Percentiles rank a stretch among this genome's conserved stretches.
These are phyloP conservation scores for Echinops telfairi DNA, from an alignment of 2,113 vertebrate species.

Conservation along the genomic window DNA sequence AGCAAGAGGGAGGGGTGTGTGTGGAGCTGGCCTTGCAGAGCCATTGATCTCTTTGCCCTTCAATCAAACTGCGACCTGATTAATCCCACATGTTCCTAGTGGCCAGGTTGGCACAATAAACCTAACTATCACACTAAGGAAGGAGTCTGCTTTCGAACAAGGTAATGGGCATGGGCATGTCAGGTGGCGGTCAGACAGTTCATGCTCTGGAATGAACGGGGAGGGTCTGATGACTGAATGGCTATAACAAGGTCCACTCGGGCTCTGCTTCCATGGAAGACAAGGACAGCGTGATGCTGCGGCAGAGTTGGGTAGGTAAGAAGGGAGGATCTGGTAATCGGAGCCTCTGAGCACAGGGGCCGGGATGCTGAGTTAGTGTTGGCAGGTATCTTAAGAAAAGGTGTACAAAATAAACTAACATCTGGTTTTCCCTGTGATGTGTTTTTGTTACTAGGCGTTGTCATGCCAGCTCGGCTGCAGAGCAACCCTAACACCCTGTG, in stretches of 20 bases:
- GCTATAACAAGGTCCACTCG: rapidly evolving
- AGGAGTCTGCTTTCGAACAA: neutral
- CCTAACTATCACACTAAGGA: too few relatives aligned
- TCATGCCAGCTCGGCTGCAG: too few relatives aligned
- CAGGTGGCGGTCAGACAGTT: neutral
- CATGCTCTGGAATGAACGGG: neutral
- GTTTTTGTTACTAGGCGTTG: too few relatives aligned
- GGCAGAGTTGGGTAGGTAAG: neutral
- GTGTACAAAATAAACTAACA: neutral
- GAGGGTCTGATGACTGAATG: rapidly evolving
- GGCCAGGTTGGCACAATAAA: too few relatives aligned
- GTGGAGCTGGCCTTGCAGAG: neutral
- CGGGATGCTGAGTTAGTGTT: neutral
- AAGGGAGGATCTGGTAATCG: rapidly evolving
- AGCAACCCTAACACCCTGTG: too few relatives aligned
- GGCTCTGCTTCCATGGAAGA: neutral
- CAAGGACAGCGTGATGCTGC: rapidly evolving
- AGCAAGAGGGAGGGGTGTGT: too few relatives aligned
- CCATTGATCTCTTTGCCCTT: too few relatives aligned
- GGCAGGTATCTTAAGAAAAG: neutral
- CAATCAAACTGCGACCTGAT: too few relatives aligned
- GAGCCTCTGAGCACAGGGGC: neutral
- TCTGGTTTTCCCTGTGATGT: neutral
- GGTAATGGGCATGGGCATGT: neutral
- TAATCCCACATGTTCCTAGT: too few relatives aligned